Base-by-base conservation (phyloP, 2,797 vertebrate species). In the Brachymystax lenok region DNA sequence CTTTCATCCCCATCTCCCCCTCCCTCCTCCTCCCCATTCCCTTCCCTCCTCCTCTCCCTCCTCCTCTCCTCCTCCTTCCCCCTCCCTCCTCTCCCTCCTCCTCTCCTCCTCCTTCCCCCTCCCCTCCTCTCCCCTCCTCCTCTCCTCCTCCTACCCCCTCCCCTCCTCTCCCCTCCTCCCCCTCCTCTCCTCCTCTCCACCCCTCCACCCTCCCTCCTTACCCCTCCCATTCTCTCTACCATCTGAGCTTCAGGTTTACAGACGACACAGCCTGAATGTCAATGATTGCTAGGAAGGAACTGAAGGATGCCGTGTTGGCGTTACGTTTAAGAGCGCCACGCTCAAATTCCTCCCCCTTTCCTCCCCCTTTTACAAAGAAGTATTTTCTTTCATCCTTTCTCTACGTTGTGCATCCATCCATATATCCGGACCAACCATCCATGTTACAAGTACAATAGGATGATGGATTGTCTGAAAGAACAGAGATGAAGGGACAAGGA, bases 361-460 rank as follows among this genome's bases (percentile, higher is more conserved):
- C 12, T 5, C 64, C 16, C 28, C 2, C 28, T 35, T 35, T 35
- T 35, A 30, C 30, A 17, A 67, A 27, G 28, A 6, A 7, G 10
- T 33, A 7, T 67, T 64, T 28, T 33, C 79, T 76, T 75, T 67
- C 40, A 46, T 74, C 75, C 79, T 68, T 24, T 61, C 75, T 69
- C 21, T 21, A 2, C 21, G 5, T 27, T 63, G 59, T 63, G 59
- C 24, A 8, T 63, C 59, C 59, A 12, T 63, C 59, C 59, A 24
- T 63, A 24, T 63, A 63, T 63, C 10, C 21, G 13, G 10, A 8
- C n/a, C 59, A 63, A 63, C 66, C 63, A 24, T 71, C 74, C 59
- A 71, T 63, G 70, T 21, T 13, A 70, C 21, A 54, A 67, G 74
- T 46, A 52, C n/a, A 71, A 13, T 69, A 67, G 28, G 33, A 73